Evolutionary conservation across 2,888 invertebrate genomes (phyloP).

Genomic region (Julus scandinavius): DNA sequence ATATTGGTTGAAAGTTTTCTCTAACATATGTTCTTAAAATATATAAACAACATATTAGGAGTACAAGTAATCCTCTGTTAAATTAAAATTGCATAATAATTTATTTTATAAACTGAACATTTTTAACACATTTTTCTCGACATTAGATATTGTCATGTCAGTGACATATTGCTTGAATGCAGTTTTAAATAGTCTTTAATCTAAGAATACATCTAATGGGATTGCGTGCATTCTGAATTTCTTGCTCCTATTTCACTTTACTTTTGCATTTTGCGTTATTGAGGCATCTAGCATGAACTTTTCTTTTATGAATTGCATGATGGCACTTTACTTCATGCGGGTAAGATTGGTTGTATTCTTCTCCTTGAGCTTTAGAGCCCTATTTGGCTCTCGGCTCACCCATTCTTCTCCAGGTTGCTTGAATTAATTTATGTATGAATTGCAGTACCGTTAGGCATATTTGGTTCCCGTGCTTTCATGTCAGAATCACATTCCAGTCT

Average conservation of each 20-base stretch:
- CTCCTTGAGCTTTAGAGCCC: background rate
- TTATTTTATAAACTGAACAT: too few species aligned
- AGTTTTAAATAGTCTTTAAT: background rate
- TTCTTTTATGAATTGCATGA: background rate
- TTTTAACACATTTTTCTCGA: too few species aligned
- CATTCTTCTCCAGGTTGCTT: too few species aligned
- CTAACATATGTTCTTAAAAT: too few species aligned
- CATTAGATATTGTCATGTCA: too few species aligned
- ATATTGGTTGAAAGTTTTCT: too few species aligned
- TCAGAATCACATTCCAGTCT: conserved; percentile 13
- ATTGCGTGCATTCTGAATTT: background rate
- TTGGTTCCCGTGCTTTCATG: background rate
- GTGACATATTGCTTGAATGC: too few species aligned
- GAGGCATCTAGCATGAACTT: background rate
- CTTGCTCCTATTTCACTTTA: background rate
- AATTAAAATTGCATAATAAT: too few species aligned
- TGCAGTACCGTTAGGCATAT: background rate
- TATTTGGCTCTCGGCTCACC: too few species aligned
- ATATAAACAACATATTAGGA: too few species aligned
- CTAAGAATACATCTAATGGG: background rate
- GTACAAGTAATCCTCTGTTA: too few species aligned
- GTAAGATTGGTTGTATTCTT: background rate
- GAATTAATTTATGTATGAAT: too few species aligned
- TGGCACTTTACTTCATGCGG: background rate
- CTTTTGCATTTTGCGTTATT: background rate